Evolutionary conservation across 2,113 vertebrate species (phyloP), one percentile per base, ranked within the genome.

Genomic region (Siphamia tubifer): DNA sequence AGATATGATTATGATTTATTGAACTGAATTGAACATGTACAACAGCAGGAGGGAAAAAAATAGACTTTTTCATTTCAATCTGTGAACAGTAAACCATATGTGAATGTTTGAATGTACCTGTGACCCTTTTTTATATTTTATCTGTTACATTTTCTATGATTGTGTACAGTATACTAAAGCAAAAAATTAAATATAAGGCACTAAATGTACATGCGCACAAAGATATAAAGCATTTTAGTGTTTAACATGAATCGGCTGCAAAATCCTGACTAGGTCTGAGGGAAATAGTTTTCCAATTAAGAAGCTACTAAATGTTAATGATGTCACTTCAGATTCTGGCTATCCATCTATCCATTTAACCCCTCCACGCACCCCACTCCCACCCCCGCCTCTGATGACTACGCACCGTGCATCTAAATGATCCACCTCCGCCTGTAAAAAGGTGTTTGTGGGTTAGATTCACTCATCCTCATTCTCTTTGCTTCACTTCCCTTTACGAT

Each of bases 401-500:
- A 54, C 64, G 77, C 84, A 55, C 66, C 70, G 32, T 72, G 84
- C 79, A 81, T 83, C 74, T 72, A 63, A 87, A 89, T 81, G 82
- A 83, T 60, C 75, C 73, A 49, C 56, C 58, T 66, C 42, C 75
- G 76, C 76, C 61, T 23, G 64, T 83, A 77, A 87, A n/a, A 87
- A 86, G 68, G 84, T 85, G 78, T 83, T 77, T 85, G 64, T 52
- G 80, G 54, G 62, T 75, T 68, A 63, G 44, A 71, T 65, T 52
- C 77, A 63, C 80, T 84, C 79, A 55, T 81, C 79, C 70, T 84
- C 82, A 77, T 86, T 87, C 68, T 78, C 74, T 84, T 76, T 75
- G 85, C 86, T 82, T 74, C 71, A 31, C 78, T 87, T 90, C 77
- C 30, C 83, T 93, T 91, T 90, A 91, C 56, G 79, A 84, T 12